These are phyloP conservation scores for Callyntrura sp. DNA, from an alignment of 2,888 invertebrate species.

Conservation along the genomic window DNA sequence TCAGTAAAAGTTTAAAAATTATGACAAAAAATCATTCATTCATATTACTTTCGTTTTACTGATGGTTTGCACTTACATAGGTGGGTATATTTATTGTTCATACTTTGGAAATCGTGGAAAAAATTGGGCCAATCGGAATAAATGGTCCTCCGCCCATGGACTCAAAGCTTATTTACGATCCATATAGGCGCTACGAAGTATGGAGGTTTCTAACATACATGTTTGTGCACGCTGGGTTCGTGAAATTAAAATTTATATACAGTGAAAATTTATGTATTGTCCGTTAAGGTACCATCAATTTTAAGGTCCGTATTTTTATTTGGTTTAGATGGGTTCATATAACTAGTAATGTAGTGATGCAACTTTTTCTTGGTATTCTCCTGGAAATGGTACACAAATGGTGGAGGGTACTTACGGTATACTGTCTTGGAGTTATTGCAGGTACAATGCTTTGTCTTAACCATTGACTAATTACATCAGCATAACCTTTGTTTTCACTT, in stretches of 20 bases:
- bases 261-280: no score
- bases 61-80: no score
- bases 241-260: background rate
- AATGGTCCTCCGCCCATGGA: constrained; percentile 92
- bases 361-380: constrained; percentile 96
- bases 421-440: constrained; percentile 93
- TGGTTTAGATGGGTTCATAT: constrained; percentile 92
- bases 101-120: constrained; percentile 85
- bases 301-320: no score
- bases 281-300: no score
- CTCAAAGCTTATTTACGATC: constrained; percentile 94
- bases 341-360: constrained; percentile 95
- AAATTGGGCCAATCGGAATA: constrained; percentile 85
- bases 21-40: no score
- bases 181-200: constrained; percentile 92
- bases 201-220: constrained; percentile 98
- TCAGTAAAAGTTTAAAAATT: no score
- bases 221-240: constrained; percentile 97
- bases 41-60: no score
- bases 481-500: background rate
- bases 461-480: background rate
- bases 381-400: constrained; percentile 98
- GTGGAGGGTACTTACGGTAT: constrained; percentile 95
- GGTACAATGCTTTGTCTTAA: constrained; percentile 85
- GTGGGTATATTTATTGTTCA: constrained; percentile 87